Base-by-base conservation (phyloP, 2,797 vertebrate species). In the Cyclura pinguis region DNA sequence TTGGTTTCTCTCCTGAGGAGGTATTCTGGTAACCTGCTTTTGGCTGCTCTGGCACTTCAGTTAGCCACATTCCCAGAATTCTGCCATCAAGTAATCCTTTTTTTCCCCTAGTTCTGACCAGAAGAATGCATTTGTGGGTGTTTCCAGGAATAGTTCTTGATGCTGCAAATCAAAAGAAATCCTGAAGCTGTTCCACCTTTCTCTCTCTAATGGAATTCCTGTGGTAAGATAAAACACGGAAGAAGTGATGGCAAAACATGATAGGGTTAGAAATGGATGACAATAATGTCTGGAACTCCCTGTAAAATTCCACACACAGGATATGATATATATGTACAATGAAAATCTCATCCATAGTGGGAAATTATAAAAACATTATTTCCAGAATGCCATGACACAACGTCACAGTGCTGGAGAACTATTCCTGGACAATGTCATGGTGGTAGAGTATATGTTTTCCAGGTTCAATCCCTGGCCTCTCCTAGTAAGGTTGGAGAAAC, bases 31-130 rank as follows among this genome's bases (percentile, higher is more conserved):
- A 47, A 47, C 42, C 42, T 47, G 42, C 42, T 47, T 47, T 47
- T 47, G 42, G 42, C 42, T 47, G 42, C 42, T 47, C 42, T 47
- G 42, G 42, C 42, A 47, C 42, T 47, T 47, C 42, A 47, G 42
- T 47, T 47, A 47, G 42, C 42, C 42, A 47, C 42, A 47, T 4
- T 4, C 42, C 42, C 42, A 47, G 42, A 47, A 47, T 47, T 3
- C 42, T 47, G 42, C 42, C 42, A 87, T 42, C 47, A 93, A 82
- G 4, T 72, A n/a, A 27, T 16, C 85, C 27, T 16, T 87, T 93
- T 86, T 90, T 88, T 85, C 32, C 64, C 32, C 64, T 1, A 29
- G 52, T 8, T 1, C 50, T n/a, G 80, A 74, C 50, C 1, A 85
- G 64, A 27, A 35, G 35, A 29, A 89, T 85, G 22, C 18, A 47